A percentile compares a stretch with the other conserved stretches of the same genome.
Evolutionary conservation across 2,113 vertebrate species (phyloP).

Genomic region (Ptilorrhoa leucosticta): DNA sequence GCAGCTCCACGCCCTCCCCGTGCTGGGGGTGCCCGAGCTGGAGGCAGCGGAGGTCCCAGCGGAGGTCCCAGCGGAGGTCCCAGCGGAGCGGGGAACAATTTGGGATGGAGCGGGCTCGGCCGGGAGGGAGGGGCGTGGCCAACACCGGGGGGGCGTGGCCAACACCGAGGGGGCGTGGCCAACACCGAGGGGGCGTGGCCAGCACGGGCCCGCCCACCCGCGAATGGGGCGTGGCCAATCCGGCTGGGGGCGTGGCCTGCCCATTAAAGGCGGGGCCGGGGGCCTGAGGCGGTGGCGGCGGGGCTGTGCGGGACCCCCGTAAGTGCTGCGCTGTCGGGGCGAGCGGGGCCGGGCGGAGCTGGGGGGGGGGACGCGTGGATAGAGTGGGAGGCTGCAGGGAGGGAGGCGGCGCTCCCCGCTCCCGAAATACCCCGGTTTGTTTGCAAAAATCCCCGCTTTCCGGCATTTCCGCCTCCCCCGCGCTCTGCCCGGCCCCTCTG

Average conservation of each 20-base stretch:
- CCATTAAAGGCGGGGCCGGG: background rate
- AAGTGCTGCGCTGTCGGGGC: background rate
- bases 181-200: background rate
- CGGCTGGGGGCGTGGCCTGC: rapidly evolving
- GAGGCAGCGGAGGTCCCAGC: rapidly evolving
- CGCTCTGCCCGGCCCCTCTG: background rate
- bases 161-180: background rate
- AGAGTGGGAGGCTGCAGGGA: background rate
- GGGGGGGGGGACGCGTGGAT: rapidly evolving
- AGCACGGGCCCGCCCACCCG: rapidly evolving
- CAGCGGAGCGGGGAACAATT: rapidly evolving
- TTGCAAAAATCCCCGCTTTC: background rate
- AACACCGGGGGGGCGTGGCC: rapidly evolving
- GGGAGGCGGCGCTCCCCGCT: background rate
- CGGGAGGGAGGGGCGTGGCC: rapidly evolving
- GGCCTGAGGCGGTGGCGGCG: background rate
- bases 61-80: too few species aligned
- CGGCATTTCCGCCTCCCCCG: background rate
- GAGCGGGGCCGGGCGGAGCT: rapidly evolving
- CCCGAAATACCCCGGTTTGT: background rate
- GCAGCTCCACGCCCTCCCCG: rapidly evolving
- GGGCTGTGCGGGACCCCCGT: background rate
- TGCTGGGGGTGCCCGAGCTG: rapidly evolving
- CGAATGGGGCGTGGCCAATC: background rate
- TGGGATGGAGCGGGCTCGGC: rapidly evolving